Conservation (phyloP, 2,797 vertebrate species). For the Argya squamiceps region DNA sequence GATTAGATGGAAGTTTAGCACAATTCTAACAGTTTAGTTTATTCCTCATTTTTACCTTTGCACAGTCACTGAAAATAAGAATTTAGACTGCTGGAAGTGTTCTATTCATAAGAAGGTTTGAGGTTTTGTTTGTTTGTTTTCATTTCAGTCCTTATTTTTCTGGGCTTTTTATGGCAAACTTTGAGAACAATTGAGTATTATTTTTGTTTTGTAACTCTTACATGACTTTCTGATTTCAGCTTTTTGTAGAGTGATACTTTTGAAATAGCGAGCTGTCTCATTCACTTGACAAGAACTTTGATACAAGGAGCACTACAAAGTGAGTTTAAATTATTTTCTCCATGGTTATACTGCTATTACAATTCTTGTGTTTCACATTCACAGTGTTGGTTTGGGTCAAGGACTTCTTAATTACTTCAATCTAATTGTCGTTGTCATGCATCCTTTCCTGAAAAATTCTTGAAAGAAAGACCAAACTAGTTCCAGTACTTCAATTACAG, state of each 20-base stretch:
- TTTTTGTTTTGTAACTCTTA: neutral
- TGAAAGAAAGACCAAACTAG: neutral
- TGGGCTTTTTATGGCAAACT: neutral
- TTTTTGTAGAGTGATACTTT: neutral
- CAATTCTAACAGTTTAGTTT: neutral
- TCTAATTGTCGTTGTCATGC: neutral
- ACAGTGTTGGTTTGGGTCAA: neutral
- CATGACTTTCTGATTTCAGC: neutral
- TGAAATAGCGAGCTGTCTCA: neutral
- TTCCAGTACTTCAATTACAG: neutral
- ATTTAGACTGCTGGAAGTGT: neutral
- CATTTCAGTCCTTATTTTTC: neutral
- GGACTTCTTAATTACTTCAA: neutral
- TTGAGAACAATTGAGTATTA: neutral
- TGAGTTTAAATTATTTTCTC: neutral
- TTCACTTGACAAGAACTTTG: neutral
- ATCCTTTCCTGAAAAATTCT: neutral
- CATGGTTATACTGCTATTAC: neutral
- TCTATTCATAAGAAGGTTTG: neutral
- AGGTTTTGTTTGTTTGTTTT: neutral
- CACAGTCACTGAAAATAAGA: neutral
- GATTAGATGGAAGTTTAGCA: neutral
- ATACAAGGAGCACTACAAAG: neutral
- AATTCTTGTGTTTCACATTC: neutral
- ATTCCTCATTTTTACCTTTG: neutral